Conservation (phyloP, 2,888 invertebrate species). For the Scelioninae gen. 2 region DNA sequence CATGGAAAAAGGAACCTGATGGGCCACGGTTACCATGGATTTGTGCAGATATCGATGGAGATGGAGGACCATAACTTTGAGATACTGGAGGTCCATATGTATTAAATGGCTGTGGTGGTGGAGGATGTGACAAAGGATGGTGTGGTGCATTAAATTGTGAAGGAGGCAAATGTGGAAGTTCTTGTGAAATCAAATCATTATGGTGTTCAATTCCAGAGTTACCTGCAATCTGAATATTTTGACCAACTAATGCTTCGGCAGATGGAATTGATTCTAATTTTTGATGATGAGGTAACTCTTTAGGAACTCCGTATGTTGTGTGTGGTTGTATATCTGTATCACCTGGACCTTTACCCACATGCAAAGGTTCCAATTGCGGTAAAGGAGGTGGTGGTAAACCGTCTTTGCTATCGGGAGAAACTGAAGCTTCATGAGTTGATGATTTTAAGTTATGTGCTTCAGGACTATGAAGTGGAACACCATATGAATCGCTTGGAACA, state of each 20-base stretch:
- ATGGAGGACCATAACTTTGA: slow-evolving; percentile 32
- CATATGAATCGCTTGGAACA: slow-evolving; percentile 77
- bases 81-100: slow-evolving; percentile 55
- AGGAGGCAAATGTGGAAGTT: slow-evolving; percentile 62
- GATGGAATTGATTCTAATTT: slow-evolving; percentile 65
- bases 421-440: slow-evolving; percentile 66
- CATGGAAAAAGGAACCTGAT: slow-evolving; percentile 58
- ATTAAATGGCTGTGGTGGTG: slow-evolving; percentile 40
- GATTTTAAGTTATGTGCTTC: slow-evolving; percentile 71
- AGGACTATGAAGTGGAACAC: slow-evolving; percentile 74
- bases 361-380: slow-evolving; percentile 71
- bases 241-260: slow-evolving; percentile 58
- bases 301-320: slow-evolving; percentile 52
- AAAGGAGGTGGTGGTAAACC: slow-evolving; percentile 72
- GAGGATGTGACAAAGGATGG: slow-evolving; percentile 29
- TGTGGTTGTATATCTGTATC: slow-evolving; percentile 61
- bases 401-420: slow-evolving; percentile 66
- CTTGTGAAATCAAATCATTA: slow-evolving; percentile 64
- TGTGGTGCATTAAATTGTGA: slow-evolving; percentile 61
- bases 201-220: slow-evolving; percentile 29
- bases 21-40: slow-evolving; percentile 25
- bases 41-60: not conserved
- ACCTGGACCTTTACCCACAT: slow-evolving; percentile 66
- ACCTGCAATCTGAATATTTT: slow-evolving; percentile 56
- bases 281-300: slow-evolving; percentile 61